Conservation (phyloP, 2,797 vertebrate species). For the Capromys pilorides region DNA sequence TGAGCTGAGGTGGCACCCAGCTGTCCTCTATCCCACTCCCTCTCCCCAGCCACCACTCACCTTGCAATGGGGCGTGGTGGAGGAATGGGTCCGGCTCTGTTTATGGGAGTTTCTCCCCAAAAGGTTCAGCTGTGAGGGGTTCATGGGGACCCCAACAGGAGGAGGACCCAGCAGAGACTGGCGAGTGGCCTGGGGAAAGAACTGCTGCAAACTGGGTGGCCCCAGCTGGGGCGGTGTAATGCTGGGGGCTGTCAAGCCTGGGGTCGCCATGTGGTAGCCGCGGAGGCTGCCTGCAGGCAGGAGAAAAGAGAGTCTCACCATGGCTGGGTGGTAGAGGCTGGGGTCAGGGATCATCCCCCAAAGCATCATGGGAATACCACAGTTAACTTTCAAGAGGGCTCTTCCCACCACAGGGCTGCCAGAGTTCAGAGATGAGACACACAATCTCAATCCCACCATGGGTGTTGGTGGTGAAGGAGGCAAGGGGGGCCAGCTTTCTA, state of each 20-base stretch:
- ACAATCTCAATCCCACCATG: background rate
- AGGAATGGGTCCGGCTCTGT: slow-evolving; percentile 85
- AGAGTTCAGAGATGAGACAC: background rate
- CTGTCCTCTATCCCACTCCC: background rate
- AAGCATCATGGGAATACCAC: background rate
- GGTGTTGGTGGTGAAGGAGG: background rate
- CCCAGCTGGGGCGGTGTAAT: slow-evolving; percentile 87
- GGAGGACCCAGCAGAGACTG: slow-evolving; percentile 95
- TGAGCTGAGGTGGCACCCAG: background rate
- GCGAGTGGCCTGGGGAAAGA: slow-evolving; percentile 91
- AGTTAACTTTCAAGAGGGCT: background rate
- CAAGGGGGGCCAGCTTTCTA: background rate
- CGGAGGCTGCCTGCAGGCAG: slow-evolving; percentile 90
- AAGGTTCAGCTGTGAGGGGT: slow-evolving; percentile 90
- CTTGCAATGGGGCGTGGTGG: slow-evolving; percentile 85
- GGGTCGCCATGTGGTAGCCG: slow-evolving; percentile 81
- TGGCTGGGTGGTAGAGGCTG: background rate
- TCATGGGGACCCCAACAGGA: slow-evolving; percentile 93
- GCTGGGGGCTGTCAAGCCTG: slow-evolving; percentile 90
- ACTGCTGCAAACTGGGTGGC: slow-evolving; percentile 90
- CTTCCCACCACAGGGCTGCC: background rate
- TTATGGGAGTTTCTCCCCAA: slow-evolving; percentile 89
- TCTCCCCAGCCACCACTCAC: slow-evolving; percentile 80
- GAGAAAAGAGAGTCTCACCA: slow-evolving; percentile 43
- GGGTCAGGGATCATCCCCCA: background rate